Percentiles rank a stretch among this genome's conserved stretches.
These are phyloP conservation scores for Chrysogorgia sp. DNA, from an alignment of 92 coral and sea anemone genomes.

Conservation along the genomic window DNA sequence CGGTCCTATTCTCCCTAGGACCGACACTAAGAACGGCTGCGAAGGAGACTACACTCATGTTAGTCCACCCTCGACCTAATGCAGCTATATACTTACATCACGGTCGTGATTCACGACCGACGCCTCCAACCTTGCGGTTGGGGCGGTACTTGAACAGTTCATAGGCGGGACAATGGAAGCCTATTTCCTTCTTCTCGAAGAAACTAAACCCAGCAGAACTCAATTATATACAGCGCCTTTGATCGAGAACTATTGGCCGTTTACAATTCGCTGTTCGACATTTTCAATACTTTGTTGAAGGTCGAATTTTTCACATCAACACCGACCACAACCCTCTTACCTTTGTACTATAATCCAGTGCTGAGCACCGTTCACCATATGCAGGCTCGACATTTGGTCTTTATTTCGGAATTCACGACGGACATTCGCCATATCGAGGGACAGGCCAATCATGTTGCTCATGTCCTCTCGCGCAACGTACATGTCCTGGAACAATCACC, in stretches of 20 bases:
- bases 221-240: conserved; percentile 49
- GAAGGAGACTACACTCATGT: too few species aligned
- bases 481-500: conserved; percentile 38
- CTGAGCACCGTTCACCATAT: conserved; percentile 56
- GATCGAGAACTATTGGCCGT: conserved; percentile 47
- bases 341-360: conserved; percentile 53
- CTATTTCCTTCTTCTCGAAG: conserved; percentile 59
- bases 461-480: conserved; percentile 44
- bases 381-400: conserved; percentile 57
- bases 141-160: conserved; percentile 40
- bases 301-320: conserved; percentile 44
- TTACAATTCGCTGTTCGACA: conserved; percentile 54
- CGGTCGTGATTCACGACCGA: conserved; percentile 40
- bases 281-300: conserved; percentile 60
- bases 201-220: conserved; percentile 46
- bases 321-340: conserved; percentile 65
- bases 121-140: conserved; percentile 37
- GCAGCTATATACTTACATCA: conserved; percentile 22
- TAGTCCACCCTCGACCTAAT: conserved; percentile 42
- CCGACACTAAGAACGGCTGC: too few species aligned
- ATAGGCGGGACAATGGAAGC: conserved; percentile 52
- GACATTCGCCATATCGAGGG: conserved; percentile 53
- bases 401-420: conserved; percentile 57
- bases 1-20: too few species aligned
- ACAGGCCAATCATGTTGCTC: conserved; percentile 36